A percentile compares a stretch with the other conserved stretches of the same genome.
Evolutionary conservation across 2,888 invertebrate species (phyloP).

Genomic region (Cheilosia impressa): DNA sequence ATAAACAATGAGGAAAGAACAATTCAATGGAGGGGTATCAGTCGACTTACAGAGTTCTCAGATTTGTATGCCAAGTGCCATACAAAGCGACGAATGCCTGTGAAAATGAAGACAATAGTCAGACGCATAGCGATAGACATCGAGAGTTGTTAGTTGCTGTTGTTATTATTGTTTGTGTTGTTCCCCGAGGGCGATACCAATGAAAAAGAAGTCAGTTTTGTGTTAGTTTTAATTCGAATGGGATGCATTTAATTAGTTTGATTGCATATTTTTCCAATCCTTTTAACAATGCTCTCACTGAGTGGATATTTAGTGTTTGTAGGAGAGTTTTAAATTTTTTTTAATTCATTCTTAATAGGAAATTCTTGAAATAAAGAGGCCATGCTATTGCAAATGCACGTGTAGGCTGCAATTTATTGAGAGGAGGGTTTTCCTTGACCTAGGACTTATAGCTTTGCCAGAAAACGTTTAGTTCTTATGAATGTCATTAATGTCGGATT

Average conservation of each 20-base stretch:
- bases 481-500: too few species aligned
- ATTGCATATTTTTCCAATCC: conserved; percentile 11
- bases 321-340: too few species aligned
- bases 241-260: conserved; percentile 64
- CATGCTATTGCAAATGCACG: too few species aligned
- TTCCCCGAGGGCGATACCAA: conserved; percentile 11
- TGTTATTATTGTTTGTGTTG: conserved; percentile 12
- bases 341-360: too few species aligned
- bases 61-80: conserved; percentile 41
- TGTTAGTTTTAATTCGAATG: conserved; percentile 54
- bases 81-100: conserved; percentile 4
- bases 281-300: too few species aligned
- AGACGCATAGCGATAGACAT: conserved; percentile 13
- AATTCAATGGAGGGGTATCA: conserved; percentile 38
- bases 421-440: too few species aligned
- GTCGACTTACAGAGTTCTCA: conserved; percentile 11
- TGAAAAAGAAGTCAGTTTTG: conserved; percentile 25
- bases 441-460: too few species aligned
- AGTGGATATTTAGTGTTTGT: too few species aligned
- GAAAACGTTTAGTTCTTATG: too few species aligned
- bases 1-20: conserved; percentile 35
- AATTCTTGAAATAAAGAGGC: too few species aligned
- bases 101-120: conserved; percentile 38
- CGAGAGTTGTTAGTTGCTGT: neutral
- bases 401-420: too few species aligned